Conservation (phyloP, 1,140 invertebrate species). For the Hycleus cichorii region DNA sequence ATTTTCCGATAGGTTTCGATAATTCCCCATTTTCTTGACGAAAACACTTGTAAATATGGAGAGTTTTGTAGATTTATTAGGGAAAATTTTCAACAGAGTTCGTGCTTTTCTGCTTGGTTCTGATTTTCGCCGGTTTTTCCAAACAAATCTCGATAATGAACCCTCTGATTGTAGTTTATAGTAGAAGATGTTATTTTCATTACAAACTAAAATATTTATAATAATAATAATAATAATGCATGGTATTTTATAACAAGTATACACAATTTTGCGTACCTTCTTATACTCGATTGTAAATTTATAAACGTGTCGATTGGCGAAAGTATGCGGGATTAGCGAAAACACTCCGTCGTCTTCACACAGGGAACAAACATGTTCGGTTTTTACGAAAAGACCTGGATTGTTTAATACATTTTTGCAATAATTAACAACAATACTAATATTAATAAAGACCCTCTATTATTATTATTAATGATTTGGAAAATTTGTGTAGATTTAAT, state of each 20-base stretch:
- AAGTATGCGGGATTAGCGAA: not conserved
- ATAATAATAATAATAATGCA: constrained; percentile 7
- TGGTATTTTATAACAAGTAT: constrained; percentile 11
- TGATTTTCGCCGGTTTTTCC: not conserved
- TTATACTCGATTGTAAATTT: constrained; percentile 6
- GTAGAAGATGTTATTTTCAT: constrained; percentile 21
- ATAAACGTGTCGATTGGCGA: too few species aligned
- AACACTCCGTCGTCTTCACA: constrained; percentile 13
- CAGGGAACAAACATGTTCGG: constrained; percentile 10
- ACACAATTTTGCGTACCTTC: constrained; percentile 20
- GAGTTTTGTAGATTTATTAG: constrained; percentile 16
- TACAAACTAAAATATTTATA: constrained; percentile 3
- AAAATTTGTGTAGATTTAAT: not conserved
- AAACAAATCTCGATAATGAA: constrained; percentile 1
- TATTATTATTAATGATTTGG: not conserved
- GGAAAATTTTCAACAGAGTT: not conserved
- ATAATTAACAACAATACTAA: not conserved
- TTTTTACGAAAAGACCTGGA: not conserved
- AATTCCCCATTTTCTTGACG: not conserved
- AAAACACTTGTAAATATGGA: constrained; percentile 22
- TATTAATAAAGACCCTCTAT: not conserved
- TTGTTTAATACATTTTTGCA: constrained; percentile 5
- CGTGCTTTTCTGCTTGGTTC: not conserved
- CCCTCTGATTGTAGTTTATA: constrained; percentile 22
- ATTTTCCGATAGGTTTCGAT: not conserved